Evolutionary conservation across 2,888 invertebrate genomes (phyloP), one percentile per base, ranked within the genome.

Genomic region (Aspidiotus destructor): DNA sequence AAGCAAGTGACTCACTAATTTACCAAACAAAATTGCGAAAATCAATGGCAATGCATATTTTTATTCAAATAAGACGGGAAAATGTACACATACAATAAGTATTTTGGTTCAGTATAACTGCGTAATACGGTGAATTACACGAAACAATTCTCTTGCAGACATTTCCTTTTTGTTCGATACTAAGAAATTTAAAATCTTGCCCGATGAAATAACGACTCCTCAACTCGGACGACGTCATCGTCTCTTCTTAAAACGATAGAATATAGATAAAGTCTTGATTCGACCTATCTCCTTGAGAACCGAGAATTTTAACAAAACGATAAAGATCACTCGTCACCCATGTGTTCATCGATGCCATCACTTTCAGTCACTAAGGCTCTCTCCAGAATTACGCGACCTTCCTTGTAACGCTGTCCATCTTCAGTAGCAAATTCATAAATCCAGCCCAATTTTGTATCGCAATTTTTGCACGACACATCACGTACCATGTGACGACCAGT

Each of bases 401-500:
- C 97, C 78, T 97, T 97, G 79, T 96, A 97, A n/a, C 93, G 86
- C 78, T 99, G 99, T 75, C 89, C 92, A 72, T 97, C 96, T 76
- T 98, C 97, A 2, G 93, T 95, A 7, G 99, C 99, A 80, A 94
- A 98, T 79, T 99, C 99, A 77, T 99, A 99, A 77, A 99, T 92
- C 99, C 97, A 98, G 54, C 97, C 97, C 0, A 98, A 84, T 78
- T 97, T 97, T 6, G 92, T 88, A 74, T 90, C 88, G 77, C 99
- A 99, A 76, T 91, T 92, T 81, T 98, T 97, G 79, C 99, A 99
- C 73, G 92, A 92, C 0, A 99, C 98, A 79, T 99, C 99, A 8
- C 99, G 85, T 5, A 99, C 98, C 92, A 98, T 96, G 78, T 99
- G 99, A 40, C 96, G 85, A 13, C 94, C 94, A 0, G 99, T 99